Base-by-base conservation (phyloP, 2,888 invertebrate genomes). In the Anorthoa munda region DNA sequence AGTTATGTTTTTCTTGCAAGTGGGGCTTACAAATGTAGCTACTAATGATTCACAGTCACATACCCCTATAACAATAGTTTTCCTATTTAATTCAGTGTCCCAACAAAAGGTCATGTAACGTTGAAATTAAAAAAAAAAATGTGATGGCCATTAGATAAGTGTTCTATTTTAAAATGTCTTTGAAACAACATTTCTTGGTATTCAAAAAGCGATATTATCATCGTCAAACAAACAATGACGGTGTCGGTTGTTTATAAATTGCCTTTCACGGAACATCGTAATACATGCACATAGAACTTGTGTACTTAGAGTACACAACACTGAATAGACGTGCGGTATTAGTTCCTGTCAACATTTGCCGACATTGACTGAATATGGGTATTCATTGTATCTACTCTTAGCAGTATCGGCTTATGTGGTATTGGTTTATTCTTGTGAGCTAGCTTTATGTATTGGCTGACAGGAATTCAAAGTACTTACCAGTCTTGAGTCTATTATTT, bases 331-430 rank as follows among this genome's bases (percentile, higher is more conserved):
- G 31, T 48, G 53, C 50, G 66, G 66, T 78, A 83, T 84, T 85
- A 81, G 66, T 84, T 74, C 72, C 65, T 69, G 85, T 85, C 75
- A 80, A 84, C 75, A 79, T 79, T 84, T 48, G 60, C 50, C 51
- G 71, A 58, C 75, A 70, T 75, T 80, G 77, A 83, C 64, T 66
- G 69, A 81, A 71, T 58, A 73, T 9, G 56, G 56, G 66, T 69
- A 84, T 84, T 81, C 67, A 72, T 74, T 69, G 67, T 78, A 56
- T 21, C 39, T 9, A 60, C 26, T 61, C 26, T 18, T 53, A 65
- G 17, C n/a, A 58, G 51, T 39, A 71, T 82, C 50, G 53, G 46
- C 73, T 56, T 23, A 26, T 55, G 23, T 39, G 39, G 23, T 56
- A 21, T 82, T 58, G 39, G 61, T 31, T 79, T 63, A 73, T 66